A percentile compares a stretch with the other conserved stretches of the same genome.
phyloP scores from a whole-genome alignment of 2,888 invertebrate genomes.

The Drosophila anomalipes region DNA sequence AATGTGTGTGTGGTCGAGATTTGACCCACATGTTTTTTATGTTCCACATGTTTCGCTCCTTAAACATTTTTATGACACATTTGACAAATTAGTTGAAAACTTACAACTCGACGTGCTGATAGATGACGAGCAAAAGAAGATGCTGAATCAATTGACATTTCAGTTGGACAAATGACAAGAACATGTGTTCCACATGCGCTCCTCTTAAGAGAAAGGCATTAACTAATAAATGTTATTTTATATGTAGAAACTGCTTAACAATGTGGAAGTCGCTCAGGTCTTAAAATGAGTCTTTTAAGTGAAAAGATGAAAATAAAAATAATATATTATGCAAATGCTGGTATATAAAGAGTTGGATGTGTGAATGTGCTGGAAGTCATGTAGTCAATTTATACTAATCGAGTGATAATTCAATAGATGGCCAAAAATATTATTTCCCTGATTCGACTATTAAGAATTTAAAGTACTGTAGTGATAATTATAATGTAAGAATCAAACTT shows the following conservation, averaged over 20 bases:
- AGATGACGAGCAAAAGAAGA: slow-evolving; percentile 13
- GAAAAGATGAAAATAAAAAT: not conserved
- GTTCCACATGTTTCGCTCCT: slow-evolving; percentile 16
- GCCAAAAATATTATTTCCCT: too few species aligned
- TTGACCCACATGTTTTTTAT: slow-evolving; percentile 56
- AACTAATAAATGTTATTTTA: not conserved
- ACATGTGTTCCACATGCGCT: slow-evolving; percentile 13
- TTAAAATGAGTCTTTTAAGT: not conserved
- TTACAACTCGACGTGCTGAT: slow-evolving; percentile 58
- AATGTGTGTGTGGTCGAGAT: slow-evolving; percentile 40
- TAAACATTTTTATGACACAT: slow-evolving; percentile 64
- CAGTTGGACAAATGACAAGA: slow-evolving; percentile 15
- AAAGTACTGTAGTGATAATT: not conserved
- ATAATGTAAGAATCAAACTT: not conserved
- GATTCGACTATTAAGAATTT: too few species aligned
- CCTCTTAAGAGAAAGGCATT: not conserved
- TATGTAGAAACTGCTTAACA: not conserved
- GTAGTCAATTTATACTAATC: too few species aligned
- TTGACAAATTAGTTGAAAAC: slow-evolving; percentile 77
- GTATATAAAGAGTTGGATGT: not conserved
- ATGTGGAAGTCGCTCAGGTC: not conserved
- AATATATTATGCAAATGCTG: not conserved
- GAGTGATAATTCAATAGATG: too few species aligned
- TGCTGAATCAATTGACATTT: slow-evolving; percentile 29
- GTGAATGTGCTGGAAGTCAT: too few species aligned